Evolutionary conservation across 1,140 invertebrate species (phyloP), one percentile per base, ranked within the genome.

Genomic region (Aphidius ervi): DNA sequence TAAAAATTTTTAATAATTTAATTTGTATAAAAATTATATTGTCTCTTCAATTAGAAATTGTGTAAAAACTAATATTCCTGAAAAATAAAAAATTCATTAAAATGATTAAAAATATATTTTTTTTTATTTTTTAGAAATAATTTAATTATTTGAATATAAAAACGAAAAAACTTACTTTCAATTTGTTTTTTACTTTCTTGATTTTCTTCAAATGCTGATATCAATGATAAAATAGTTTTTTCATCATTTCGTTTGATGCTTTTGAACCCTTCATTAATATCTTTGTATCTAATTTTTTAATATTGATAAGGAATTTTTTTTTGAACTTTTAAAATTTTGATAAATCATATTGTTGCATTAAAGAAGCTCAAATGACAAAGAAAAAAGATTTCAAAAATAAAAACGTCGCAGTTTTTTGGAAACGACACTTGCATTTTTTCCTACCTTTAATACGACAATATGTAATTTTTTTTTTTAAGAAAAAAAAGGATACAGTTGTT

Each of bases 401-500:
- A 16, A 16, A 16, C 16, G 1, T 1, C 16, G 16, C 16, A 16
- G 16, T 16, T 16, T 16, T 16, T 16, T 16, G 16, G 16, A 16
- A 16, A 16, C 16, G 16, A 16, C 16, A 16, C 16, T 16, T 16
- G 16, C 16, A 16, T 16, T 16, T 16, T 16, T 16, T 16, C 16
- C 1, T 1, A 16, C 16, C 1, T 16, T 16, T 16, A 16, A 16
- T 16, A 16, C 16, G 16, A 16, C 16, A 16, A 16, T 16, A 16
- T 16, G 16, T 16, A 16, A 16, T 16, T 16, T 16, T 16, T 16
- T 16, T 16, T 16, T 16, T 16, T 16, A 16, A 16, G 42, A 46
- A 37, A 64, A 41, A 37, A 60, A 72, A 71, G 62, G 67, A 69
- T 70, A 76, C 72, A 75, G 45, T 37, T 73, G 58, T 5, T 64